phyloP scores from a whole-genome alignment of 2,113 vertebrate species.

The Prunella fulvescens region DNA sequence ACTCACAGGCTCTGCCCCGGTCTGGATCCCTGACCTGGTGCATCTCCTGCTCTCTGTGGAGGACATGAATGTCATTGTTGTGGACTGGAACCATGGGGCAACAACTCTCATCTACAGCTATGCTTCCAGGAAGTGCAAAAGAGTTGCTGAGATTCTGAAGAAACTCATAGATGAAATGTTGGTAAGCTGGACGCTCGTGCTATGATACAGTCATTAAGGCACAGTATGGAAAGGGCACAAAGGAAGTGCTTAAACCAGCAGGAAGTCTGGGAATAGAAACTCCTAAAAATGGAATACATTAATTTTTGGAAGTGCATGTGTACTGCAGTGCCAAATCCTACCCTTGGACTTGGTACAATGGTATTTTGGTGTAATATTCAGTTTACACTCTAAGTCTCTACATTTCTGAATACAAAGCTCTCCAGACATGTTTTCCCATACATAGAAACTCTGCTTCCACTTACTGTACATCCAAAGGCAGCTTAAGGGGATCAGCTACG shows the following conservation, averaged over 20 bases:
- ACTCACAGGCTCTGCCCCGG: constrained; percentile 81
- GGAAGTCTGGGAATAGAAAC: background rate
- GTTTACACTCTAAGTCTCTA: background rate
- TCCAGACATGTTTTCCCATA: background rate
- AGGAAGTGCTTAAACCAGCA: background rate
- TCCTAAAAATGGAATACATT: background rate
- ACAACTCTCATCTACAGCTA: constrained; percentile 84
- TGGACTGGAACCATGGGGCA: constrained; percentile 93
- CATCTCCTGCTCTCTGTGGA: constrained; percentile 72
- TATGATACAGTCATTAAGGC: background rate
- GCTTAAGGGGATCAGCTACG: background rate
- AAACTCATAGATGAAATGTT: constrained; percentile 81
- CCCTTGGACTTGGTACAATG: background rate
- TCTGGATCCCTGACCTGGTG: constrained; percentile 82
- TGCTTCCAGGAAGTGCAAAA: constrained; percentile 76
- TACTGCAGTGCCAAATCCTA: background rate
- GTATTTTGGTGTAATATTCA: background rate
- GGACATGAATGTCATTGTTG: constrained; percentile 85
- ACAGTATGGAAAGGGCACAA: background rate
- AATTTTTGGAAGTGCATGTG: background rate
- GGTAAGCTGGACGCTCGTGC: constrained; percentile 63
- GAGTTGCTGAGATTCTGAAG: constrained; percentile 82
- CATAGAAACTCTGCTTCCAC: background rate
- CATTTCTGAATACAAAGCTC: background rate
- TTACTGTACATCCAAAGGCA: background rate